phyloP scores from a whole-genome alignment of 2,113 vertebrate species.

The Monopterus albus region DNA sequence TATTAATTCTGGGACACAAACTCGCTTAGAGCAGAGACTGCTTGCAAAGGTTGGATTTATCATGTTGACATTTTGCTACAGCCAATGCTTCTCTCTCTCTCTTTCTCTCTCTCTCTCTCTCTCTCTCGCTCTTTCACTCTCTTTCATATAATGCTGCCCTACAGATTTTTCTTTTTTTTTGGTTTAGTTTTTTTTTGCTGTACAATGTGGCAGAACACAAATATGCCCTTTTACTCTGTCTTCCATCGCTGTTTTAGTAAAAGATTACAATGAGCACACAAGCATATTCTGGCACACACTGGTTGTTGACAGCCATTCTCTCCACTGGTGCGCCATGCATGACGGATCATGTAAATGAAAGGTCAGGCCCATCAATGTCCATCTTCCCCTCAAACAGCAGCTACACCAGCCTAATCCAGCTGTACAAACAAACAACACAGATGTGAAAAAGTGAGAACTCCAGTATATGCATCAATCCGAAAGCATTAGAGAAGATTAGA shows the following conservation, averaged over 20 bases:
- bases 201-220: slow-evolving; percentile 70
- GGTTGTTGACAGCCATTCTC: slow-evolving; percentile 61
- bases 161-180: slow-evolving; percentile 38
- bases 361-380: slow-evolving; percentile 81
- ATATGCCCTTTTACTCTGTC: slow-evolving; percentile 76
- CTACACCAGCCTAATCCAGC: slow-evolving; percentile 62
- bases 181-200: slow-evolving; percentile 19
- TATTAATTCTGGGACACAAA: slow-evolving; percentile 80
- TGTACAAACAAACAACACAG: slow-evolving; percentile 61
- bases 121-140: slow-evolving; percentile 9
- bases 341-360: slow-evolving; percentile 75
- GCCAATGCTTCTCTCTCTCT: slow-evolving; percentile 44
- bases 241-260: slow-evolving; percentile 68
- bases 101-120: slow-evolving; percentile 42
- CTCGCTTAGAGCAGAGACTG: slow-evolving; percentile 70
- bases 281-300: slow-evolving; percentile 61
- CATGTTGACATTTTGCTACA: slow-evolving; percentile 84
- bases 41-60: slow-evolving; percentile 86
- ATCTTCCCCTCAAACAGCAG: slow-evolving; percentile 64
- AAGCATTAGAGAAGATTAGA: slow-evolving; percentile 68
- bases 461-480: slow-evolving; percentile 69
- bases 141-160: slow-evolving; percentile 45
- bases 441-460: slow-evolving; percentile 41
- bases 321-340: slow-evolving; percentile 64
- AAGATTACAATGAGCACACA: slow-evolving; percentile 69